Evolutionary conservation across 2,888 invertebrate genomes (phyloP), one percentile per base, ranked within the genome.

Genomic region (Drosophila affinis): DNA sequence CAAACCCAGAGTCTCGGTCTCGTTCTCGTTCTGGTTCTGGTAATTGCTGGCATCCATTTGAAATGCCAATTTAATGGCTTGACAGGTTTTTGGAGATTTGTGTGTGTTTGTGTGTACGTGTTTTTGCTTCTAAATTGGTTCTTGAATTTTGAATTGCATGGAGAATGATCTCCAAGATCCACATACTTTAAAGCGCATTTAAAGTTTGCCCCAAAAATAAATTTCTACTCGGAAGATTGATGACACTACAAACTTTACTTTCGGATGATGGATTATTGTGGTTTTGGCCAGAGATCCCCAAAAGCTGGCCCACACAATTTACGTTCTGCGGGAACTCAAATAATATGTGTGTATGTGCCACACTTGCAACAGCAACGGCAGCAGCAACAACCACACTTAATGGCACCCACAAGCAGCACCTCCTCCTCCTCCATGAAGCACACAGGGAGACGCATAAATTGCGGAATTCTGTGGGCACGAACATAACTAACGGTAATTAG

Each of bases 401-500:
- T 85, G 73, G 58, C 47, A 53, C 55, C 57, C 55, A 49, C 60
- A 51, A 52, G 56, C 52, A 63, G 29, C 29, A 58, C n/a, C 54
- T 39, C 44, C 52, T 27, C 27, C 21, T 21, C 21, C 21, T 21
- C 3, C 21, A 32, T 17, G 14, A 48, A 9, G 52, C 14, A 55
- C 48, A 46, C 9, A 39, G 56, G 70, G 53, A 62, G 68, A 63
- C 72, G 72, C 83, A 84, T 82, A 78, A 86, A 77, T 83, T 86
- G 71, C 71, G 62, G 77, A 59, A 75, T 77, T 85, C 79, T 79
- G 88, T 78, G 87, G 84, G 87, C 64, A 74, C 81, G 69, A 77
- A 76, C 87, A 88, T 88, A 88, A 86, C 85, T 88, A 85, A 85
- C 79, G 73, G 81, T 86, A 85, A 85, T 85, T 85, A 85, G 85